These are phyloP conservation scores for Thamnaconus septentrionalis DNA, from an alignment of 2,113 vertebrate genomes.

Conservation along the genomic window DNA sequence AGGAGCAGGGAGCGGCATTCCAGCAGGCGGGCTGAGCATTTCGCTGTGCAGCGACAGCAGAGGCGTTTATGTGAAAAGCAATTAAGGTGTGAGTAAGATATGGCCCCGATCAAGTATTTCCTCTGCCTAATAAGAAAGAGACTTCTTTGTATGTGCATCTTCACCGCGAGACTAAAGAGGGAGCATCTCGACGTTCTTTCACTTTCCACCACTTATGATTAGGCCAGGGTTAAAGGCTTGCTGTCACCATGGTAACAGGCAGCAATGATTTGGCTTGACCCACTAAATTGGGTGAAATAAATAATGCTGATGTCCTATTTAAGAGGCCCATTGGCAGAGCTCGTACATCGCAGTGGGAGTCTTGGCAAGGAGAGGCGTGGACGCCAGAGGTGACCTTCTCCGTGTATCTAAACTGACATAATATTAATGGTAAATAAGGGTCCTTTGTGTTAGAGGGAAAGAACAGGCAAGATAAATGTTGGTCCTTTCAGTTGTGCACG, in stretches of 20 bases:
- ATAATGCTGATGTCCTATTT: conserved; percentile 66
- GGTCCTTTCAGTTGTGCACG: too few relatives aligned
- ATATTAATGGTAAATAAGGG: too few relatives aligned
- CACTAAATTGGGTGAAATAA: conserved; percentile 65
- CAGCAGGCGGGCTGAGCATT: conserved; percentile 10
- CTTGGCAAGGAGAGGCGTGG: too few relatives aligned
- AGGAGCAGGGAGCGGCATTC: conserved; percentile 7
- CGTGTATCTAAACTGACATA: conserved; percentile 3
- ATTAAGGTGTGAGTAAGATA: conserved; percentile 14
- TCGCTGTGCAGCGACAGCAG: neutral
- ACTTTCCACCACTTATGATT: conserved; percentile 44
- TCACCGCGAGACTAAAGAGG: conserved; percentile 33
- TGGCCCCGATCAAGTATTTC: too few relatives aligned
- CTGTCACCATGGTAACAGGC: conserved; percentile 66
- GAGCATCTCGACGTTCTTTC: conserved; percentile 16
- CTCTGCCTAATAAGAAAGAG: neutral
- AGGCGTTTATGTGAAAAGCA: conserved; percentile 16
- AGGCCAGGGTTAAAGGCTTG: conserved; percentile 40
- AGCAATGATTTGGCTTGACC: conserved; percentile 52
- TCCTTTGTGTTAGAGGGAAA: too few relatives aligned
- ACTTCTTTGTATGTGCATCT: neutral
- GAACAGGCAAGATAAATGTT: too few relatives aligned
- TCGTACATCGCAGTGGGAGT: neutral
- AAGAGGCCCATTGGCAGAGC: conserved; percentile 30
- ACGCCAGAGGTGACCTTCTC: conserved; percentile 18